phyloP scores from a whole-genome alignment of 2,113 vertebrate species.

The Fulica atra region DNA sequence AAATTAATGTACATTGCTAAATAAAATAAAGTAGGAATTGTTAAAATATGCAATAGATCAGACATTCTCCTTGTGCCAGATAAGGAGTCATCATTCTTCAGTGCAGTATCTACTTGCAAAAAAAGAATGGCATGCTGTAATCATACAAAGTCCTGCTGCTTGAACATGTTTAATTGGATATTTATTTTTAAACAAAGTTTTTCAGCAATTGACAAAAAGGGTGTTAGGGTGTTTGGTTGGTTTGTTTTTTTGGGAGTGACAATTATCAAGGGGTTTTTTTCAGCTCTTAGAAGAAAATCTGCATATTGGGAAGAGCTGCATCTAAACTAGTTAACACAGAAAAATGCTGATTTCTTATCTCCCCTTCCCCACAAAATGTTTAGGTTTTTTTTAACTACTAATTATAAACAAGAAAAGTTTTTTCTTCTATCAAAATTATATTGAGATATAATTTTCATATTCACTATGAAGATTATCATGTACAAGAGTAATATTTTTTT shows the following conservation, averaged over 20 bases:
- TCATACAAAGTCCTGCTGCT: not conserved
- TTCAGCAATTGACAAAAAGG: not conserved
- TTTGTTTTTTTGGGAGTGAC: not conserved
- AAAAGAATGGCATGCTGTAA: not conserved
- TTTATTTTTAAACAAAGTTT: not conserved
- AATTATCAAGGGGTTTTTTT: not conserved
- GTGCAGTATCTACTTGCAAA: not conserved
- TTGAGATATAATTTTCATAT: not conserved
- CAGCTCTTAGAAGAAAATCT: not conserved
- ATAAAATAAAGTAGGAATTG: not conserved
- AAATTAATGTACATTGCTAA: not conserved
- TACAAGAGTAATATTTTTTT: not conserved
- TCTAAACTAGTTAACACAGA: not conserved
- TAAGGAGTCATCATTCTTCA: not conserved
- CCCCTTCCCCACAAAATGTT: not conserved
- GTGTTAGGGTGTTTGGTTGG: fast-evolving
- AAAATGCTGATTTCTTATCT: not conserved
- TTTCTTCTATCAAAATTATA: not conserved
- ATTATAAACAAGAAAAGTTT: not conserved
- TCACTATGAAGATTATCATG: fast-evolving
- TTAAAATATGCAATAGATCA: not conserved
- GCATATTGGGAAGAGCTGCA: not conserved
- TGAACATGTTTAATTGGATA: not conserved
- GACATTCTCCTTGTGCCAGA: not conserved
- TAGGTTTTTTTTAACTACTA: not conserved